Conservation (phyloP, 2,888 invertebrate genomes). For the Tridacna gigas region DNA sequence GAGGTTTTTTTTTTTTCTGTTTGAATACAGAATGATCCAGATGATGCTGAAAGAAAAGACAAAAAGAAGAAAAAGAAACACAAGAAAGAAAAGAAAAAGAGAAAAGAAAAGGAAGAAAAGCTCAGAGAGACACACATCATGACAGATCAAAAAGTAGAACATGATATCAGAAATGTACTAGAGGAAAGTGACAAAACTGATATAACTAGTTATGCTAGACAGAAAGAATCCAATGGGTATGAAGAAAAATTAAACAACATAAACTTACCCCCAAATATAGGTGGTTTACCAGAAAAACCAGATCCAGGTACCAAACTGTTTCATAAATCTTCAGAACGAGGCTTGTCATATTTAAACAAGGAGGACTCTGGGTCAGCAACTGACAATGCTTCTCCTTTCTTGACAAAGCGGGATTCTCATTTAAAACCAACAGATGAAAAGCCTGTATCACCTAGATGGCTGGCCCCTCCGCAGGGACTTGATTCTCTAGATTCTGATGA, state of each 20-base stretch:
- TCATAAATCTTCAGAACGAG: background rate
- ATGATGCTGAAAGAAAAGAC: slow-evolving; percentile 27
- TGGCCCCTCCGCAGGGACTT: background rate
- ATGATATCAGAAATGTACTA: background rate
- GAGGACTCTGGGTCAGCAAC: slow-evolving; percentile 12
- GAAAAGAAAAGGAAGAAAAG: slow-evolving; percentile 56
- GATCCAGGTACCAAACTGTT: slow-evolving; percentile 45
- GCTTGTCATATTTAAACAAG: background rate
- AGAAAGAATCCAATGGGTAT: background rate
- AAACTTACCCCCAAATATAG: slow-evolving; percentile 39
- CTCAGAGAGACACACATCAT: slow-evolving; percentile 11
- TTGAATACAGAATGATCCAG: slow-evolving; percentile 21
- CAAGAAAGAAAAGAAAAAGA: slow-evolving; percentile 69
- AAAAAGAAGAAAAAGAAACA: slow-evolving; percentile 57
- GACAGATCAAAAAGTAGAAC: background rate
- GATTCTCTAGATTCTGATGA: background rate
- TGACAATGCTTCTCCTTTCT: slow-evolving; percentile 17
- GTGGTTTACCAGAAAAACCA: slow-evolving; percentile 33
- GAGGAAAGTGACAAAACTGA: slow-evolving; percentile 4
- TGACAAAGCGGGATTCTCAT: background rate
- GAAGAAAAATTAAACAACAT: slow-evolving; percentile 51
- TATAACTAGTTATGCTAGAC: background rate
- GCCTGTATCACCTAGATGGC: slow-evolving; percentile 2
- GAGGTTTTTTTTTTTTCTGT: too few relatives aligned
- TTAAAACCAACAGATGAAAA: slow-evolving; percentile 14